Evolutionary conservation across 2,888 invertebrate species (phyloP), one percentile per base, ranked within the genome.

Genomic region (Lobophora halterata): DNA sequence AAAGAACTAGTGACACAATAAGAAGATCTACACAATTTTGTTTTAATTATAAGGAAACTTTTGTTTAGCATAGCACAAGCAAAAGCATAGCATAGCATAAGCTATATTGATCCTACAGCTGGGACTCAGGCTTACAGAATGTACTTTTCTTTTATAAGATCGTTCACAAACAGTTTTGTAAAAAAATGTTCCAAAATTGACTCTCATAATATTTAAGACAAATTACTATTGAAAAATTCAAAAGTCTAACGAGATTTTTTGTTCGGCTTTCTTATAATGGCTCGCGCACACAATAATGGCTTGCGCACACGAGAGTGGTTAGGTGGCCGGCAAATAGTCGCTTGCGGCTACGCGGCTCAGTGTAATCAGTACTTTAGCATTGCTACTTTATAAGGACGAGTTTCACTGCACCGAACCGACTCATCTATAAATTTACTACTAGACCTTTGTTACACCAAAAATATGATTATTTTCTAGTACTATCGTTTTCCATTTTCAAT

Each of bases 251-350:
- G 29, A 48, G 43, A 39, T 29, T 47, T 51, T 53, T 44, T 46
- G 24, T 42, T 43, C 28, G 20, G 47, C 41, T 49, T 49, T 52
- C 49, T 39, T 45, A 42, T 38, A 36, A 67, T 61, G 55, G 56
- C 46, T 45, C 47, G 58, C 49, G 64, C 55, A 67, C 68, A 70
- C 77, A 76, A 74, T 38, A 30, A n/a, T n/a, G n/a, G n/a, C n/a
- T n/a, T n/a, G n/a, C n/a, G 49, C 49, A 74, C 74, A 72, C 65
- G 59, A 53, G 70, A 72, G 79, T 82, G 85, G 85, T 85, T 86
- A 85, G 69, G 77, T 73, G 68, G 78, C 45, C 36, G 35, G 79
- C 75, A 82, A 85, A 83, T 85, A 79, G 79, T 68, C 77, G 82
- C 86, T 77, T 51, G 58, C 51, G 75, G 79, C 71, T 52, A 61